phyloP scores from a whole-genome alignment of 2,113 vertebrate species.

The Corapipo altera region DNA sequence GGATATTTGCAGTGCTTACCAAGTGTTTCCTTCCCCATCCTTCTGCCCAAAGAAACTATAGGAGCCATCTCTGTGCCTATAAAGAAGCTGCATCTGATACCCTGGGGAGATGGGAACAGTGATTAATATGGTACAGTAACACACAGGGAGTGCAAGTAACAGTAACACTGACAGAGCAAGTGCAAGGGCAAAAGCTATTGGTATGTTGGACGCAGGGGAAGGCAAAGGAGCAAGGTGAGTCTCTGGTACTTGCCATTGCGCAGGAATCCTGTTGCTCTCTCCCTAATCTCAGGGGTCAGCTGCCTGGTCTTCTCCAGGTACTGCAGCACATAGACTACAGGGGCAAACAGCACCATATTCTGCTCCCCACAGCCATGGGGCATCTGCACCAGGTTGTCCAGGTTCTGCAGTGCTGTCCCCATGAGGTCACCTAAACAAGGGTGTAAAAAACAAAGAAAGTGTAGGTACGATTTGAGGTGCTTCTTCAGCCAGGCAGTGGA shows the following conservation, averaged over 20 bases:
- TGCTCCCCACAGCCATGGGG: constrained; percentile 84
- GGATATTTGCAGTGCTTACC: constrained; percentile 69
- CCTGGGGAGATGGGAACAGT: constrained; percentile 61
- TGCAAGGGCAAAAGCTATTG: not conserved
- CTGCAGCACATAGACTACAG: constrained; percentile 82
- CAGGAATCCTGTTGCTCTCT: constrained; percentile 71
- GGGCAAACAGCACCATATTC: constrained; percentile 86
- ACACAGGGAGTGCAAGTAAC: not conserved
- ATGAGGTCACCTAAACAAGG: constrained; percentile 77
- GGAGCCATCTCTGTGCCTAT: constrained; percentile 83
- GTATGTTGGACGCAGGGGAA: not conserved
- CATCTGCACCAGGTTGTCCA: constrained; percentile 76
- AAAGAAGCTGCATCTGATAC: constrained; percentile 84
- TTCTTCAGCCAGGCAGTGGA: not conserved
- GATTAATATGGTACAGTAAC: not conserved
- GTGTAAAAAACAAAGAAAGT: not conserved
- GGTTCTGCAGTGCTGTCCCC: constrained; percentile 78
- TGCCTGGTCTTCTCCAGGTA: constrained; percentile 80
- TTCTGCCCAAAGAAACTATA: constrained; percentile 84
- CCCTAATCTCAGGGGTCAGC: constrained; percentile 72
- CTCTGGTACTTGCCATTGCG: constrained; percentile 68
- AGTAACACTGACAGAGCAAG: not conserved
- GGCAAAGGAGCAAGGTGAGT: not conserved
- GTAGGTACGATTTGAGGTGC: not conserved
- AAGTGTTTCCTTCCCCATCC: constrained; percentile 83